Percentiles rank a stretch among this genome's conserved stretches.
phyloP scores from a whole-genome alignment of 2,888 invertebrate species.

The Acronicta psi region DNA sequence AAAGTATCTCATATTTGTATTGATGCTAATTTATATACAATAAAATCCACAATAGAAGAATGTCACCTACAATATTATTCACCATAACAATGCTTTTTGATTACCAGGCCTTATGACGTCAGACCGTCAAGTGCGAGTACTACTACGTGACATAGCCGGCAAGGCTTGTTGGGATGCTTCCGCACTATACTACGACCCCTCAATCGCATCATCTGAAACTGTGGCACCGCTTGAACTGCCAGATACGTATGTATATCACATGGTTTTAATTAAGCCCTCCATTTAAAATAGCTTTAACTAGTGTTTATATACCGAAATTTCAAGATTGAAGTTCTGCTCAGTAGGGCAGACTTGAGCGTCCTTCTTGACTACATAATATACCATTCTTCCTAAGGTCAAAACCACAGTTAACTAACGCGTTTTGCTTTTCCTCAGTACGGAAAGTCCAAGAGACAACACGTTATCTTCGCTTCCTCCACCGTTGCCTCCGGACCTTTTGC shows the following conservation, averaged over 20 bases:
- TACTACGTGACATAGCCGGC: conserved; percentile 96
- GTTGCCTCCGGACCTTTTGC: conserved; percentile 92
- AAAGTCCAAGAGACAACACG: conserved; percentile 82
- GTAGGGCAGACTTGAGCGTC: too few relatives aligned
- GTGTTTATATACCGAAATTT: too few relatives aligned
- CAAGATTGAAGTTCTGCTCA: too few relatives aligned
- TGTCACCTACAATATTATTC: too few relatives aligned
- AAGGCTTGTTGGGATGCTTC: conserved; percentile 99
- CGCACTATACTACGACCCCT: conserved; percentile 94
- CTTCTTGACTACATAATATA: too few relatives aligned
- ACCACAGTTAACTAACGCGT: background rate
- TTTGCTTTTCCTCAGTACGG: conserved; percentile 63
- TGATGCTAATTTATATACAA: too few relatives aligned
- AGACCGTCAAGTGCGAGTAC: conserved; percentile 94
- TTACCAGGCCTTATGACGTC: conserved; percentile 92
- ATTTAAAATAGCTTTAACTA: too few relatives aligned
- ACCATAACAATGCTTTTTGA: background rate
- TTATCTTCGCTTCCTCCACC: conserved; percentile 90
- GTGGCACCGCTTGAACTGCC: conserved; percentile 72
- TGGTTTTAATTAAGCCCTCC: too few relatives aligned
- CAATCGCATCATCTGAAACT: conserved; percentile 63
- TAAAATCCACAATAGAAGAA: too few relatives aligned
- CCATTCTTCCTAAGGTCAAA: background rate
- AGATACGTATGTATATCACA: conserved; percentile 41
- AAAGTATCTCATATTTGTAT: too few relatives aligned